These are phyloP conservation scores for Labrus mixtus DNA, from an alignment of 2,113 vertebrate genomes.

Conservation along the genomic window DNA sequence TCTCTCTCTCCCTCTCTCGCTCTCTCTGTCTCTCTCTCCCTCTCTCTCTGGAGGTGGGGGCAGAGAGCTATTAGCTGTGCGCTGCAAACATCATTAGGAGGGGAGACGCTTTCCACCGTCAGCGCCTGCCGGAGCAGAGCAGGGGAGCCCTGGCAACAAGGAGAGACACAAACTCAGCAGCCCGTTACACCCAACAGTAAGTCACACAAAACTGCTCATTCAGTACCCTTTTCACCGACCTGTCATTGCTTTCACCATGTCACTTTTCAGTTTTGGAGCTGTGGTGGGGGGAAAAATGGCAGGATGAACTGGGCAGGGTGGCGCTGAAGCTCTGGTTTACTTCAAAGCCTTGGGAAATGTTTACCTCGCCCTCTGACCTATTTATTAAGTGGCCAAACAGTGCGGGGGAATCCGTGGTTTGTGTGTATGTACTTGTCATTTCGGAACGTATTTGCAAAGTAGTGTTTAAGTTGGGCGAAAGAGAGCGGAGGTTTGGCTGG, in stretches of 20 bases:
- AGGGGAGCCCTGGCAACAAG: slow-evolving; percentile 84
- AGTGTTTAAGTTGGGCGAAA: slow-evolving; percentile 55
- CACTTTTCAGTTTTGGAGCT: slow-evolving; percentile 55
- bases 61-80: slow-evolving; percentile 80
- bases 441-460: slow-evolving; percentile 49
- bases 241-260: slow-evolving; percentile 41
- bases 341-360: slow-evolving; percentile 70
- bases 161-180: slow-evolving; percentile 82
- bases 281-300: slow-evolving; percentile 70
- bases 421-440: slow-evolving; percentile 61
- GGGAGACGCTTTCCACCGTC: slow-evolving; percentile 90
- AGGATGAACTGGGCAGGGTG: slow-evolving; percentile 75
- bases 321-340: slow-evolving; percentile 76
- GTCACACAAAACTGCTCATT: slow-evolving; percentile 74
- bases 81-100: slow-evolving; percentile 93
- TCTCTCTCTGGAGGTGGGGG: slow-evolving; percentile 71
- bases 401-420: background rate
- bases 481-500: slow-evolving; percentile 59
- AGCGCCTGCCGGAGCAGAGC: slow-evolving; percentile 85
- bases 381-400: slow-evolving; percentile 58
- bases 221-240: slow-evolving; percentile 6
- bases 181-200: slow-evolving; percentile 92
- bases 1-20: slow-evolving; percentile 18
- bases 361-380: slow-evolving; percentile 71
- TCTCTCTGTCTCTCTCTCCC: slow-evolving; percentile 22